phyloP scores from a whole-genome alignment of 1,140 invertebrate genomes.

The Solenopsis fugax region DNA sequence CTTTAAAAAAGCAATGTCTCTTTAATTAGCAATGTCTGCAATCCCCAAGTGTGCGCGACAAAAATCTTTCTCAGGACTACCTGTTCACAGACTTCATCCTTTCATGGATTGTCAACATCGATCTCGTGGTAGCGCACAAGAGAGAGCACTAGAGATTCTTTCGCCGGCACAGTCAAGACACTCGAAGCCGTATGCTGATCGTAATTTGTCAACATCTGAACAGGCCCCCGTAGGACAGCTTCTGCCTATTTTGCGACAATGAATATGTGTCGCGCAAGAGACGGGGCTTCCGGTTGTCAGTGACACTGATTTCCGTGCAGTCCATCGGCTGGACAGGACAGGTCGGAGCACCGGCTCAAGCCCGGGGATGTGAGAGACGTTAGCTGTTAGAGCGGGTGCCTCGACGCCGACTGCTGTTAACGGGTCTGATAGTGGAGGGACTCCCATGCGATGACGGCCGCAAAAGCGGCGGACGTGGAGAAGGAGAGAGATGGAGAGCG shows the following conservation, averaged over 20 bases:
- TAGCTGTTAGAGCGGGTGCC: conserved; percentile 82
- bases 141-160: conserved; percentile 18
- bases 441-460: conserved; percentile 79
- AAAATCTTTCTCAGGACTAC: conserved; percentile 16
- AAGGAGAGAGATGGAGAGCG: conserved; percentile 59
- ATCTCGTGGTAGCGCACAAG: conserved; percentile 20
- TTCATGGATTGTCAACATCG: neutral
- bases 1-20: neutral
- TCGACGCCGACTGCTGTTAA: conserved; percentile 84
- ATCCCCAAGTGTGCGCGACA: neutral
- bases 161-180: conserved; percentile 42
- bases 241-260: conserved; percentile 5
- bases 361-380: conserved; percentile 78
- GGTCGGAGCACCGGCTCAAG: conserved; percentile 69
- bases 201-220: conserved; percentile 56
- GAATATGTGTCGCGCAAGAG: conserved; percentile 48
- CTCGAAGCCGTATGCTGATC: conserved; percentile 2
- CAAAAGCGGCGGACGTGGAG: conserved; percentile 72
- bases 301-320: conserved; percentile 76
- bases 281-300: conserved; percentile 51
- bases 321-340: conserved; percentile 72
- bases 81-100: conserved; percentile 39
- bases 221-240: conserved; percentile 13
- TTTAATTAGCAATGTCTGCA: neutral
- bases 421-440: conserved; percentile 81